Percentiles rank a stretch among this genome's conserved stretches.
Conservation (phyloP, 2,888 invertebrate genomes). For the Euzophera pinguis region DNA sequence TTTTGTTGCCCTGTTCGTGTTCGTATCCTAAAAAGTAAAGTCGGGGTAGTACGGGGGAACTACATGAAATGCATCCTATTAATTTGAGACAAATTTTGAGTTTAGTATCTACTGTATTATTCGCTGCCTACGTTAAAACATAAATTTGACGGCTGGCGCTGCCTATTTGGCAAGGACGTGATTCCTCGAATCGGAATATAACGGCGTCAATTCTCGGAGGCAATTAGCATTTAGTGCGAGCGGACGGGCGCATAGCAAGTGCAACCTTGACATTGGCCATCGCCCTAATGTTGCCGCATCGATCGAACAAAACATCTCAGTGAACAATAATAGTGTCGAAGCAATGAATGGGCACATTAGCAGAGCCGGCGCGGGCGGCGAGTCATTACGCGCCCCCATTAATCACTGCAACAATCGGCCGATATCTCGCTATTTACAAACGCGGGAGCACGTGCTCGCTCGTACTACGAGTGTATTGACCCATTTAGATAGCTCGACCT, state of each 20-base stretch:
- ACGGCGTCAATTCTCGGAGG: conserved; percentile 46
- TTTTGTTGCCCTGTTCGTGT: no score
- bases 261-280: conserved; percentile 76
- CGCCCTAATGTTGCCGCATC: conserved; percentile 69
- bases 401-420: conserved; percentile 80
- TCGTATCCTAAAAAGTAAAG: no score
- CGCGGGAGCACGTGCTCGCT: conserved; percentile 78
- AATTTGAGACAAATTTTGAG: background rate
- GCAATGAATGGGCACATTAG: conserved; percentile 76
- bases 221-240: conserved; percentile 55
- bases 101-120: background rate
- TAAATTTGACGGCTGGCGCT: background rate
- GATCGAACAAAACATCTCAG: conserved; percentile 72
- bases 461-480: conserved; percentile 80
- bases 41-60: no score
- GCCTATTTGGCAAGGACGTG: conserved; percentile 18
- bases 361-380: conserved; percentile 54
- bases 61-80: no score
- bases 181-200: conserved; percentile 32
- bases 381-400: conserved; percentile 79
- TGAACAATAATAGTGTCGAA: conserved; percentile 71
- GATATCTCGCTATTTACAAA: conserved; percentile 80
- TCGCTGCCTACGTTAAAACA: background rate
- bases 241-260: conserved; percentile 60
- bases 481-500: conserved; percentile 81